These are phyloP conservation scores for Drosophila pallidifrons DNA, from an alignment of 1,140 invertebrate genomes.

Conservation along the genomic window DNA sequence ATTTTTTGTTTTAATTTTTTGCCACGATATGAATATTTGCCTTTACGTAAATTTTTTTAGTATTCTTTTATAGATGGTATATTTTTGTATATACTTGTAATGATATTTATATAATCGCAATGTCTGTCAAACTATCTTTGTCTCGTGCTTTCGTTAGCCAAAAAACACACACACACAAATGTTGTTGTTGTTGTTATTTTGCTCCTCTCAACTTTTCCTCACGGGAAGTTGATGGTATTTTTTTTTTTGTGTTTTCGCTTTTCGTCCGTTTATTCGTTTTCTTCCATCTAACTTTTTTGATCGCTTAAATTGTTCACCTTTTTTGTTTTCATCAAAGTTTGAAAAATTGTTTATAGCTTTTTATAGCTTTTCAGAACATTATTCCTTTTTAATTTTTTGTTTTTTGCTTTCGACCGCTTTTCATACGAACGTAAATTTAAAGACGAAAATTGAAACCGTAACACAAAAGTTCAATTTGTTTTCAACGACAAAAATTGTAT, in stretches of 20 bases:
- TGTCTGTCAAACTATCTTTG: slow-evolving; percentile 36
- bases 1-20: slow-evolving; percentile 49
- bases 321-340: slow-evolving; percentile 70
- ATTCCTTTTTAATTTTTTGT: slow-evolving; percentile 61
- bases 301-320: slow-evolving; percentile 53
- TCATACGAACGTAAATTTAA: slow-evolving; percentile 70
- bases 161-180: slow-evolving; percentile 53
- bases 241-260: neutral
- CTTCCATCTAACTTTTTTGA: slow-evolving; percentile 14
- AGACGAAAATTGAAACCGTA: slow-evolving; percentile 73
- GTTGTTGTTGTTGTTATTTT: slow-evolving; percentile 19
- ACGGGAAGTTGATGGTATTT: slow-evolving; percentile 38
- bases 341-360: slow-evolving; percentile 59
- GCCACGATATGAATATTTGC: slow-evolving; percentile 76
- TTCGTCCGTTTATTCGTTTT: slow-evolving; percentile 14
- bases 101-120: slow-evolving; percentile 47
- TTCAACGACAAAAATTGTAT: slow-evolving; percentile 56
- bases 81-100: slow-evolving; percentile 59
- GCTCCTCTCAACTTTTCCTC: slow-evolving; percentile 12
- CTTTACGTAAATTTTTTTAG: slow-evolving; percentile 54
- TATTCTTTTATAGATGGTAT: slow-evolving; percentile 34
- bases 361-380: slow-evolving; percentile 67
- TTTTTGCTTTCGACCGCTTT: slow-evolving; percentile 47
- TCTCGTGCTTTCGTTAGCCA: slow-evolving; percentile 41
- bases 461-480: slow-evolving; percentile 66